Percentiles rank a stretch among this genome's conserved stretches.
Conservation (phyloP, 2,888 invertebrate species). For the Leucophenga montana region DNA sequence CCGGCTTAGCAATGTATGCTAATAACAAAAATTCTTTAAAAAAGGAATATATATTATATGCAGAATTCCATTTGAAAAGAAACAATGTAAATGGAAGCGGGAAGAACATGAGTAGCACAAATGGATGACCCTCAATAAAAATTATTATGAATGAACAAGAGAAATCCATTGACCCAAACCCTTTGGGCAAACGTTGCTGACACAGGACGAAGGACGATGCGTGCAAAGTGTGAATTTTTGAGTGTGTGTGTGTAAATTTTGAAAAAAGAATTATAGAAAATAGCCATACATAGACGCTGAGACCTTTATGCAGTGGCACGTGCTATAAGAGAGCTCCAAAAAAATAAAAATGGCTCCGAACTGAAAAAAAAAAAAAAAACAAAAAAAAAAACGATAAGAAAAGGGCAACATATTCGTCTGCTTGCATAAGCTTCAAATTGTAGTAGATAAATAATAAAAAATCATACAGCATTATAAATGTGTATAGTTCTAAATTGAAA, state of each 20-base stretch:
- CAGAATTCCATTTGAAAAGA: neutral
- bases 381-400: too few relatives aligned
- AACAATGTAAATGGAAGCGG: slow-evolving; percentile 28
- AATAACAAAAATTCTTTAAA: slow-evolving; percentile 11
- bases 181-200: slow-evolving; percentile 13
- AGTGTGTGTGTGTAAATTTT: neutral
- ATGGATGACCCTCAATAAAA: slow-evolving; percentile 67
- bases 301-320: neutral
- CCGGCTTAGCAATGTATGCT: neutral
- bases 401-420: neutral
- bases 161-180: slow-evolving; percentile 27
- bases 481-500: too few relatives aligned
- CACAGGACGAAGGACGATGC: neutral
- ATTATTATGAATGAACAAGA: slow-evolving; percentile 65
- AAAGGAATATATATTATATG: neutral
- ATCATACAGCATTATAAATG: too few relatives aligned
- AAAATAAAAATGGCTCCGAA: too few relatives aligned
- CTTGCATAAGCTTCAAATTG: slow-evolving; percentile 9
- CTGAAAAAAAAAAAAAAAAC: too few relatives aligned
- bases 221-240: neutral
- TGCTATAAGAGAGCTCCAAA: neutral
- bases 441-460: slow-evolving; percentile 19
- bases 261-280: neutral
- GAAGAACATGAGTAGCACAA: slow-evolving; percentile 54
- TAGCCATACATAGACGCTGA: neutral